Base-by-base conservation (phyloP, 1,140 invertebrate genomes). In the Pissodes strobi region DNA sequence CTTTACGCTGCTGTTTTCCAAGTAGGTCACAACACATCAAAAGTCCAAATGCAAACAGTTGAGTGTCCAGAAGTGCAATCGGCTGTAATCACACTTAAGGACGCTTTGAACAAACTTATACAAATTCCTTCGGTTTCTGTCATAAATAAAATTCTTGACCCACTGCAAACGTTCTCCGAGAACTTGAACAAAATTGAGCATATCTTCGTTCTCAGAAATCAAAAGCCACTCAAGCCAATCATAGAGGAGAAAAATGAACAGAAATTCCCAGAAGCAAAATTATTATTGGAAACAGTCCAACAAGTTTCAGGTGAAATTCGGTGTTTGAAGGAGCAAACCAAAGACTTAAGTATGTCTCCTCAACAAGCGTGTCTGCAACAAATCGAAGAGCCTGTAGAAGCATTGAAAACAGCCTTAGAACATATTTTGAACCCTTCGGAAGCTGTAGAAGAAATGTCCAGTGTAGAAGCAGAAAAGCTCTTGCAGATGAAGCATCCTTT, bases 41-140 rank as follows among this genome's bases (percentile, higher is more conserved):
- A 64, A 23, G 48, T 62, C 1, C 2, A 57, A 67, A 13, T 64
- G 27, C 17, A 62, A 46, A 37, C 66, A 46, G n/a, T 56, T 18
- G 25, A 53, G 30, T 8, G 23, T 17, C 22, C 49, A 8, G 23
- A 30, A 27, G 21, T 65, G 19, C 46, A 65, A 18, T 13, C 12
- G 2, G 59, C 48, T 1, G 17, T 68, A 23, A 27, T 45, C 17
- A 15, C 43, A 13, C 37, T 68, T 27, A 65, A 65, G 23, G 38
- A 46, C n/a, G 22, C 43, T 17, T 23, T 57, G 18, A 23, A 45
- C 10, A 45, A n/a, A n/a, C 1, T 58, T 1, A 25, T 46, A n/a
- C 15, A 8, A 27, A 12, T 10, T 23, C 22, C 46, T 1, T 22
- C 9, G 15, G 30, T 15, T 13, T 25, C 46, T 5, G 13, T 27